These are phyloP conservation scores for Mastomys coucha DNA, from an alignment of 2,113 vertebrate genomes.

Conservation along the genomic window DNA sequence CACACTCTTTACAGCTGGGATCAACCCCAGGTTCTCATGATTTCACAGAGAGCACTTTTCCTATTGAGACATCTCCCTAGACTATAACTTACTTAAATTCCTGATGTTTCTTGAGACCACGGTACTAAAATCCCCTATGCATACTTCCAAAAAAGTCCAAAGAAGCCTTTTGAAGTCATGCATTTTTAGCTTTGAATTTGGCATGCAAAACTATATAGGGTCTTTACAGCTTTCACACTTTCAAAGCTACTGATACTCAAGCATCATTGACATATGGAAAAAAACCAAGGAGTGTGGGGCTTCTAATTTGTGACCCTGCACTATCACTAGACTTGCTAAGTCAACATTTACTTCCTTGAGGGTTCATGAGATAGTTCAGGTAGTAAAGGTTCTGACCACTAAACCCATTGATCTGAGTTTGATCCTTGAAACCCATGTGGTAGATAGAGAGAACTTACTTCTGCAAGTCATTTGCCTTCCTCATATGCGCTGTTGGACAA, in stretches of 20 bases:
- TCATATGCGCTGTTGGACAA: background rate
- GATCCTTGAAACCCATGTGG: background rate
- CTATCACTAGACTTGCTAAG: background rate
- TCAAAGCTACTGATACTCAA: background rate
- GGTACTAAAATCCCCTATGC: background rate
- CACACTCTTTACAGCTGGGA: background rate
- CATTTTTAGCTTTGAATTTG: conserved; percentile 30
- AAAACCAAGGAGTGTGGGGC: background rate
- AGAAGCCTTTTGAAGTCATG: background rate
- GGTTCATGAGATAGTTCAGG: background rate
- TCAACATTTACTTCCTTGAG: background rate
- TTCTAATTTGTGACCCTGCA: conserved; percentile 58
- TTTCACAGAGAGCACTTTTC: background rate
- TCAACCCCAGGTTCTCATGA: background rate
- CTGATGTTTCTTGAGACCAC: conserved; percentile 24
- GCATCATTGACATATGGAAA: background rate
- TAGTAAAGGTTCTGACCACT: background rate
- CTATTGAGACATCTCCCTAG: background rate
- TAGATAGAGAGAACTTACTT: background rate
- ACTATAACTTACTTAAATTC: background rate
- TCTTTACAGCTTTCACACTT: conserved; percentile 25
- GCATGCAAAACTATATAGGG: background rate
- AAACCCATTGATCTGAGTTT: background rate
- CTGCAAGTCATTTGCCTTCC: background rate
- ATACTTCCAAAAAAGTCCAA: background rate